These are phyloP conservation scores for Cyrtorhinus lividipennis DNA, from an alignment of 1,140 invertebrate species.

Conservation along the genomic window DNA sequence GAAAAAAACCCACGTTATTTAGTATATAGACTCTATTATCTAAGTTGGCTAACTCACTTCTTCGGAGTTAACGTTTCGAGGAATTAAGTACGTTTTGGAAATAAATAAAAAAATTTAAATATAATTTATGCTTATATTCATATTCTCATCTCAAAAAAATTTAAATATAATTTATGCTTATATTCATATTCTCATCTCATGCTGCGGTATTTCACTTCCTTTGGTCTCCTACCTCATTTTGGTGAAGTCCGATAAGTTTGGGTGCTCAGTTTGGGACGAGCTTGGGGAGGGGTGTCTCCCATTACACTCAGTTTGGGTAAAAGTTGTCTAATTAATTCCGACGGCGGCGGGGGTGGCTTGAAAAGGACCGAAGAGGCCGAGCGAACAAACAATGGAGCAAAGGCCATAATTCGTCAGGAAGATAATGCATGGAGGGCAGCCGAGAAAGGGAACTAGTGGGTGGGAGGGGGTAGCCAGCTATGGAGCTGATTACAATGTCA, in stretches of 20 bases:
- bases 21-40: too few relatives aligned
- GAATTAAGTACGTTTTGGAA: too few relatives aligned
- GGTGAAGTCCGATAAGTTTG: background rate
- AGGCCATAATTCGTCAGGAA: conserved; percentile 16
- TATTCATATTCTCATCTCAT: too few relatives aligned
- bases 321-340: conserved; percentile 21
- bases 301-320: conserved; percentile 17
- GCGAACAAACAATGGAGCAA: conserved; percentile 14
- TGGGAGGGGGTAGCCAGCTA: background rate
- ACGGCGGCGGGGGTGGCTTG: background rate
- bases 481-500: conserved; percentile 16
- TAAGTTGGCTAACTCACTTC: too few relatives aligned
- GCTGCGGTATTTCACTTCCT: too few relatives aligned
- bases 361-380: too few relatives aligned
- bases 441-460: background rate
- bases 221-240: background rate
- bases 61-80: too few relatives aligned
- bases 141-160: too few relatives aligned
- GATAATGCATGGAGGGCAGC: conserved; percentile 13
- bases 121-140: too few relatives aligned
- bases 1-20: too few relatives aligned
- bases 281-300: background rate
- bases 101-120: too few relatives aligned
- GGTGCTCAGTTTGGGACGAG: background rate
- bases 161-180: too few relatives aligned